Evolutionary conservation across 2,797 vertebrate genomes (phyloP).

Genomic region (Nothura maculosa): DNA sequence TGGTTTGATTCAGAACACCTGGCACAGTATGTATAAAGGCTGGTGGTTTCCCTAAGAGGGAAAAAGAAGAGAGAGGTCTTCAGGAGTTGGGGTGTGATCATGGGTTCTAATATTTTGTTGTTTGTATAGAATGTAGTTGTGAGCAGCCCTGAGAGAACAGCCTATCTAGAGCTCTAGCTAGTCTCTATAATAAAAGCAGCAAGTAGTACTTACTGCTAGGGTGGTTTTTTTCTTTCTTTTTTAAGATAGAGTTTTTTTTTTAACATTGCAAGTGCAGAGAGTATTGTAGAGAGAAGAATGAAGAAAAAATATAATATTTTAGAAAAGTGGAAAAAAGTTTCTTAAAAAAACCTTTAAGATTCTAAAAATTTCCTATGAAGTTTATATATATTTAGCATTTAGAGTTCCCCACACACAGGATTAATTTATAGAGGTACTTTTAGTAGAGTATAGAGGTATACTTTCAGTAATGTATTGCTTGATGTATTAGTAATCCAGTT

Average conservation of each 20-base stretch:
- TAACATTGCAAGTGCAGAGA: neutral
- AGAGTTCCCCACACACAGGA: fast-evolving
- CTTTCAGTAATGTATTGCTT: fast-evolving
- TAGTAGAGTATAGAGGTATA: too few species aligned
- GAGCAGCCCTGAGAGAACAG: fast-evolving
- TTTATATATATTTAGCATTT: fast-evolving
- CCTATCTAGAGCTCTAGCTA: fast-evolving
- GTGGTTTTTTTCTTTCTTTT: too few species aligned
- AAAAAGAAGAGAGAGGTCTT: fast-evolving
- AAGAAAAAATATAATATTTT: fast-evolving
- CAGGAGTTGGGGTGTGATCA: fast-evolving
- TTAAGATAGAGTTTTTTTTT: neutral
- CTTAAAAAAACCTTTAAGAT: fast-evolving
- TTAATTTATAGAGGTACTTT: fast-evolving
- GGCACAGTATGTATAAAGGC: neutral
- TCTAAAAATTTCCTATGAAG: fast-evolving
- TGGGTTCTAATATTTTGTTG: too few species aligned
- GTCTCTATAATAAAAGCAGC: fast-evolving
- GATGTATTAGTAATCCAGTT: neutral
- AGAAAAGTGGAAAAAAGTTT: neutral
- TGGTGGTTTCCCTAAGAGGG: fast-evolving
- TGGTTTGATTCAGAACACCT: neutral
- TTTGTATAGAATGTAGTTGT: too few species aligned
- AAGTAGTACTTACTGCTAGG: fast-evolving
- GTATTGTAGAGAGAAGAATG: neutral